Base-by-base conservation (phyloP, 2,888 invertebrate genomes). In the Prosapia bicincta region DNA sequence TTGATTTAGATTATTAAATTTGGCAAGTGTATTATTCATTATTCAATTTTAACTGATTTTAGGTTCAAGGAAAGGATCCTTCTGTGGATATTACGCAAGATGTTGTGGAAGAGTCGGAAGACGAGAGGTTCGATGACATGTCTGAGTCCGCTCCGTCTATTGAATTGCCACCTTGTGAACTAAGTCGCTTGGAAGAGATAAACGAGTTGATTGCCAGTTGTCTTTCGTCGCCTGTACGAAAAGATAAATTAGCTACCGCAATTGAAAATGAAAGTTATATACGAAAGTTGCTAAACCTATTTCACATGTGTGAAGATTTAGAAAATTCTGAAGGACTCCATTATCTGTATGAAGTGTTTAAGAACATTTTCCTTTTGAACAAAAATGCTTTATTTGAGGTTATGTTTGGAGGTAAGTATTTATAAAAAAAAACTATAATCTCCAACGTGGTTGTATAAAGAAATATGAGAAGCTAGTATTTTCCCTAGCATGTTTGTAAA, bases 21-120 rank as follows among this genome's bases (percentile, higher is more conserved):
- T n/a, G n/a, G n/a, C n/a, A n/a, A n/a, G n/a, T n/a, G n/a, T n/a
- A n/a, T n/a, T n/a, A n/a, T n/a, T n/a, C n/a, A n/a, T n/a, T n/a
- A n/a, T n/a, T n/a, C n/a, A n/a, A n/a, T n/a, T n/a, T n/a, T n/a
- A n/a, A n/a, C n/a, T 78, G 65, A 69, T 84, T 85, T 54, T 85
- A 95, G 92, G 96, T 99, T 54, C 99, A 99, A 89, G 99, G 99
- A 43, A 98, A 98, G 86, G 99, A 99, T 88, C 99, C 99, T 65
- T 97, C 97, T 26, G 97, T 98, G 78, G 97, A 98, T 86, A 96
- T 98, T 79, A 98, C 98, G 71, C 98, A 98, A 86, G 97, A 97
- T 82, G 95, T 97, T 81, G 96, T 97, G 3, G 97, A 97, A 85
- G 97, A 97, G 84, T 96, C 96, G 0, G 97, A 97, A 88, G 98